Conservation (phyloP, 1,140 invertebrate genomes). For the Drosophila arizonae region DNA sequence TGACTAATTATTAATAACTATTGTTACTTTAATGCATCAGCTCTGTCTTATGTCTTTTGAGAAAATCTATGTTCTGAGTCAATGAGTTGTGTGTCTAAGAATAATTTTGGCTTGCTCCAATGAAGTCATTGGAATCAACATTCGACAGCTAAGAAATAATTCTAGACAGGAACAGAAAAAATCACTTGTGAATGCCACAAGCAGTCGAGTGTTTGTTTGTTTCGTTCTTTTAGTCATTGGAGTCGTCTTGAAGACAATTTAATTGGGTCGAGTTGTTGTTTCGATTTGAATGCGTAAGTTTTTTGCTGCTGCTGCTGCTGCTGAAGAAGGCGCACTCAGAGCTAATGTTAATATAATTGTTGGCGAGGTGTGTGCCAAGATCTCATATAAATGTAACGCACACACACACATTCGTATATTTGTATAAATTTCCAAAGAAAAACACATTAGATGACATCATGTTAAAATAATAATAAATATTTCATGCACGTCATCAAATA, state of each 20-base stretch:
- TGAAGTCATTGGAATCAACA: constrained; percentile 37
- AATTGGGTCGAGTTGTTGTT: constrained; percentile 61
- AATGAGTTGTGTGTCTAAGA: neutral
- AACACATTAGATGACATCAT: constrained; percentile 44
- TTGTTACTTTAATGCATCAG: neutral
- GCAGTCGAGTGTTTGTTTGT: constrained; percentile 21
- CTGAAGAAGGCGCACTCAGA: constrained; percentile 43
- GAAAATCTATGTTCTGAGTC: neutral
- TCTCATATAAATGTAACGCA: constrained; percentile 27
- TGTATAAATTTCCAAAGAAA: constrained; percentile 7
- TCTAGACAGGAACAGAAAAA: constrained; percentile 1
- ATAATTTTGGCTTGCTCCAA: constrained; percentile 32
- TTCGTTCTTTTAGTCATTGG: constrained; percentile 38
- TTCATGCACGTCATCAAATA: constrained; percentile 40
- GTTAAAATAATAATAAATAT: constrained; percentile 20
- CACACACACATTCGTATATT: neutral
- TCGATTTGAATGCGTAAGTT: constrained; percentile 33
- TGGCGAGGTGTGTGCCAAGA: constrained; percentile 54
- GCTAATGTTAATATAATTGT: constrained; percentile 49
- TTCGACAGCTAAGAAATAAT: constrained; percentile 19
- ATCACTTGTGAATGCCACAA: constrained; percentile 42
- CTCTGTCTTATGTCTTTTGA: neutral
- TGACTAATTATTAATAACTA: too few species aligned
- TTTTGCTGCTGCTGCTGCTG: constrained; percentile 29
- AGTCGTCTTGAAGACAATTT: constrained; percentile 36